phyloP scores from a whole-genome alignment of 1,140 invertebrate species.

The Pseudomyrmex gracilis region DNA sequence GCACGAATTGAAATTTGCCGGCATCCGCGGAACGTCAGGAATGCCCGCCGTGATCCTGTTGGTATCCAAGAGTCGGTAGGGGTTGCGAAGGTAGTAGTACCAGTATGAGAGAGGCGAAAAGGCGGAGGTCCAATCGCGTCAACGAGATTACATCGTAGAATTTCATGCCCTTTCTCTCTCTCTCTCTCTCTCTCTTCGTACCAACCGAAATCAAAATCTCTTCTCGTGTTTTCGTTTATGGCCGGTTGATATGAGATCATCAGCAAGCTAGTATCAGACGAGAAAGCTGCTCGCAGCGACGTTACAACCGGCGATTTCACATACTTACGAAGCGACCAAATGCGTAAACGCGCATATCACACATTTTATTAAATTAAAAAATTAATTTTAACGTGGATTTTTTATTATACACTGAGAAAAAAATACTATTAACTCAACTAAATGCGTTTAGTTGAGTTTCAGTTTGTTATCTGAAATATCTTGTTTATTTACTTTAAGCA shows the following conservation, averaged over 20 bases:
- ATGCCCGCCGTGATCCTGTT: constrained; percentile 44
- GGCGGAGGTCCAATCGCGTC: constrained; percentile 51
- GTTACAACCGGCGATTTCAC: background rate
- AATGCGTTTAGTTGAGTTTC: no score
- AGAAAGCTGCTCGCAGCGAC: background rate
- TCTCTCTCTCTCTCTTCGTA: background rate
- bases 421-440: no score
- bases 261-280: background rate
- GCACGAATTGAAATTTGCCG: constrained; percentile 57
- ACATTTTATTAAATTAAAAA: no score
- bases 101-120: constrained; percentile 25
- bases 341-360: no score
- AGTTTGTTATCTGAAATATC: no score
- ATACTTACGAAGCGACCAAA: background rate
- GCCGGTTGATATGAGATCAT: background rate
- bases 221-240: constrained; percentile 15
- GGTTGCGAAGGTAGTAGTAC: constrained; percentile 22
- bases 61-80: constrained; percentile 25
- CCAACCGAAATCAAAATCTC: constrained; percentile 43
- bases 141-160: constrained; percentile 58
- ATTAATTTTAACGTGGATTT: no score
- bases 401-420: no score
- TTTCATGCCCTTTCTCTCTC: constrained; percentile 18
- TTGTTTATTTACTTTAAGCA: no score
- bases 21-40: constrained; percentile 51